A percentile compares a stretch with the other conserved stretches of the same genome.
These are phyloP conservation scores for Porites cylindrica DNA, from an alignment of 92 coral and sea anemone genomes.

Conservation along the genomic window DNA sequence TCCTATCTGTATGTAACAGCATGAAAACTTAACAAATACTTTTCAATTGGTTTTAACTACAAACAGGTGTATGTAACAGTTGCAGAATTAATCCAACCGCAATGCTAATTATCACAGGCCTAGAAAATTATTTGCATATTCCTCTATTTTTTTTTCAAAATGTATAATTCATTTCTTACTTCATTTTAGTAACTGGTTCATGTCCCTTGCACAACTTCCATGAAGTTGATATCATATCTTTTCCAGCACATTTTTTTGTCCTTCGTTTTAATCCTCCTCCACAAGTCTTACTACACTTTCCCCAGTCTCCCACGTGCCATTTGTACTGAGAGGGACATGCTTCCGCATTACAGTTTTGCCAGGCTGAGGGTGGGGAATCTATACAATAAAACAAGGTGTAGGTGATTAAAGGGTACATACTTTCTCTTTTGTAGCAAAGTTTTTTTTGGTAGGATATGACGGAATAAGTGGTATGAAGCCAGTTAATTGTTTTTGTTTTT, in stretches of 20 bases:
- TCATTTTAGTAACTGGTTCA: constrained; percentile 57
- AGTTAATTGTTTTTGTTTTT: too few relatives aligned
- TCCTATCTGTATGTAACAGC: too few relatives aligned
- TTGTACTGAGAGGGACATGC: constrained; percentile 84
- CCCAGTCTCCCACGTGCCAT: constrained; percentile 77
- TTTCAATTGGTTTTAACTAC: too few relatives aligned
- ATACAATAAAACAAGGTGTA: background rate
- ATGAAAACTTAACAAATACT: too few relatives aligned
- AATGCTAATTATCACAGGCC: too few relatives aligned
- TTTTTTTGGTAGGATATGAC: too few relatives aligned
- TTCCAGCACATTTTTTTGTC: constrained; percentile 71
- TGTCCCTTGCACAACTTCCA: constrained; percentile 77
- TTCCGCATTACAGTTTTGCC: constrained; percentile 73
- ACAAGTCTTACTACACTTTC: constrained; percentile 72
- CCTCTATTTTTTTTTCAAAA: too few relatives aligned
- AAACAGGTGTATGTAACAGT: too few relatives aligned
- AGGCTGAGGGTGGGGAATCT: constrained; percentile 78
- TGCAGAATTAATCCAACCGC: too few relatives aligned
- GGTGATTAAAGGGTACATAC: background rate
- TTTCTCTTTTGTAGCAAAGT: too few relatives aligned
- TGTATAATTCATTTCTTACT: constrained; percentile 26
- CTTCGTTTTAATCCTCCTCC: constrained; percentile 82
- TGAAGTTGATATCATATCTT: constrained; percentile 79
- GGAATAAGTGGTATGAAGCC: too few relatives aligned
- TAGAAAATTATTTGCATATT: too few relatives aligned